These are phyloP conservation scores for Solenopsis invicta DNA, from an alignment of 1,140 invertebrate genomes.

Conservation along the genomic window DNA sequence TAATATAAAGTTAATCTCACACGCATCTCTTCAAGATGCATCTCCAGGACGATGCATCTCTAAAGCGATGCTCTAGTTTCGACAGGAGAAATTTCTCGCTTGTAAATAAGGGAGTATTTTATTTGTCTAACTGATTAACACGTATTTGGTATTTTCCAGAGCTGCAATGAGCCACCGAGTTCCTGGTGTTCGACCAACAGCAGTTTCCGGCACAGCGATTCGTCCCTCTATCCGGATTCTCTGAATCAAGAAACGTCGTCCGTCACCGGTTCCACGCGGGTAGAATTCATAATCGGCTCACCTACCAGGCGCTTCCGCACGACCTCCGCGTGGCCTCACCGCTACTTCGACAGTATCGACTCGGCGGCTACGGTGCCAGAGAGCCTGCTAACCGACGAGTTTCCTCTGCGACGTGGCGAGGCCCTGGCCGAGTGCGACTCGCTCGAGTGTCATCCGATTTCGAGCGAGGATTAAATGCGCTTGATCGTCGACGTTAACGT, in stretches of 20 bases:
- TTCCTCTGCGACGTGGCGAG: constrained; percentile 84
- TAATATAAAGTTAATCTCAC: constrained; percentile 27
- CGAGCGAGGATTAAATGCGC: constrained; percentile 77
- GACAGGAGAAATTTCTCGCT: background rate
- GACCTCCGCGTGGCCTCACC: constrained; percentile 78
- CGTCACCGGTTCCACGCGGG: constrained; percentile 81
- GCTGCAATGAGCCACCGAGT: constrained; percentile 84
- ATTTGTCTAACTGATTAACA: background rate
- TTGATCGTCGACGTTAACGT: constrained; percentile 1
- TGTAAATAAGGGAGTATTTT: constrained; percentile 7
- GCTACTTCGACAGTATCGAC: constrained; percentile 88
- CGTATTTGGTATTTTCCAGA: constrained; percentile 71
- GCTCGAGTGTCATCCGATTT: constrained; percentile 84
- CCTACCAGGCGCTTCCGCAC: constrained; percentile 81
- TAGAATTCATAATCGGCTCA: constrained; percentile 85
- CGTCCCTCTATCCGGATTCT: constrained; percentile 85
- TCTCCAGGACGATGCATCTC: background rate
- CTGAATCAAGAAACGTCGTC: constrained; percentile 83
- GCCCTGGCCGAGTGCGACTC: constrained; percentile 88
- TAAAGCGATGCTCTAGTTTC: constrained; percentile 20
- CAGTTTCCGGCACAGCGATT: constrained; percentile 81
- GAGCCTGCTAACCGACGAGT: constrained; percentile 83
- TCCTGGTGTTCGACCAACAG: constrained; percentile 83
- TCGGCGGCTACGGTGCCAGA: constrained; percentile 80
- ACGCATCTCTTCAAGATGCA: constrained; percentile 17